Conservation (phyloP, 2,797 vertebrate species). For the Acanthornis magna region DNA sequence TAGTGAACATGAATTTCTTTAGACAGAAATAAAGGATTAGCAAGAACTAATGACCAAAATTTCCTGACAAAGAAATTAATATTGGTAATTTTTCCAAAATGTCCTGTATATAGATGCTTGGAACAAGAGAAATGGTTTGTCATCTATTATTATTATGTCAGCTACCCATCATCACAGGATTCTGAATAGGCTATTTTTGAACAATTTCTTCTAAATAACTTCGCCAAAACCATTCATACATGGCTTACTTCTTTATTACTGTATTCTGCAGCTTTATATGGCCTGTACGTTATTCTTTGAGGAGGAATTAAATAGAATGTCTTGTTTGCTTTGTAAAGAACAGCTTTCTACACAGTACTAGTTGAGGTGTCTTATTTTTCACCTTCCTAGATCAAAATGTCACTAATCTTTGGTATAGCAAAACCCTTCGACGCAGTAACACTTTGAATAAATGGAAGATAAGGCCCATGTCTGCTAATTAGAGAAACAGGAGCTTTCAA, state of each 20-base stretch:
- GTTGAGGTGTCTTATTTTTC: background rate
- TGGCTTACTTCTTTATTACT: background rate
- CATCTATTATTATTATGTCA: background rate
- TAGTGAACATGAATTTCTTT: background rate
- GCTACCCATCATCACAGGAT: background rate
- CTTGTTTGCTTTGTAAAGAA: background rate
- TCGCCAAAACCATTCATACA: background rate
- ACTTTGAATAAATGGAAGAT: slow-evolving; percentile 5
- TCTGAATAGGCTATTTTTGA: background rate
- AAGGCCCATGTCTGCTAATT: slow-evolving; percentile 19
- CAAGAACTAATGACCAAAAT: background rate
- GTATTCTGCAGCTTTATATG: background rate
- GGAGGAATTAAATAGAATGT: background rate
- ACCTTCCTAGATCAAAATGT: slow-evolving; percentile 3
- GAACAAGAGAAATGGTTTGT: background rate
- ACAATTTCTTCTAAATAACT: background rate
- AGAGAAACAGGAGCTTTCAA: slow-evolving; percentile 46
- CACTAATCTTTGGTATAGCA: background rate
- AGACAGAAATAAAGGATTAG: background rate
- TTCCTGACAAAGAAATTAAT: background rate
- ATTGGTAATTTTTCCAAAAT: background rate
- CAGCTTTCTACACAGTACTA: background rate
- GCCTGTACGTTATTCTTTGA: background rate
- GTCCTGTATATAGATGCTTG: background rate
- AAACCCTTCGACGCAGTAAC: background rate